Percentiles rank a stretch among this genome's conserved stretches.
These are phyloP conservation scores for Meda fulgida DNA, from an alignment of 2,797 vertebrate species.

Conservation along the genomic window DNA sequence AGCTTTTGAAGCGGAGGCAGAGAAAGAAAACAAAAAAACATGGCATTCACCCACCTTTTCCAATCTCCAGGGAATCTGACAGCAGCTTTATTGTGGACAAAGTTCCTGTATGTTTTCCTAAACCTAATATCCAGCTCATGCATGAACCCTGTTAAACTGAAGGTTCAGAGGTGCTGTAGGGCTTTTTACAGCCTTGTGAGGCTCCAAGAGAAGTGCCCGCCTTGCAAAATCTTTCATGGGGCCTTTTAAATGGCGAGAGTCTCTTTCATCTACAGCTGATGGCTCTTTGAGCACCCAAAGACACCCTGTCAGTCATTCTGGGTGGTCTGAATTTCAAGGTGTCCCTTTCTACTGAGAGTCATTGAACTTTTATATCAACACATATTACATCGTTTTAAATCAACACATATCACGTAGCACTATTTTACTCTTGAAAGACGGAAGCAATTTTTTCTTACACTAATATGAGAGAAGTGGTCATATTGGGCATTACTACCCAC, in stretches of 20 bases:
- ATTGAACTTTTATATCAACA: not conserved
- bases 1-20: conserved; percentile 35
- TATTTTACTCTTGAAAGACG: not conserved
- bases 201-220: not conserved
- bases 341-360: not conserved
- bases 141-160: conserved; percentile 1
- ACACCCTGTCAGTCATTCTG: conserved; percentile 32
- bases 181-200: not conserved
- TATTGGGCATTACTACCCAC: not conserved
- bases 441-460: not conserved
- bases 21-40: conserved; percentile 44
- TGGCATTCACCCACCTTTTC: conserved; percentile 34
- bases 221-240: not conserved
- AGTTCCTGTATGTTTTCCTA: conserved; percentile 25
- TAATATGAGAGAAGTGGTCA: not conserved
- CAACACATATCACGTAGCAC: not conserved
- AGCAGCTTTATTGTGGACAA: conserved; percentile 14
- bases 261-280: conserved; percentile 8
- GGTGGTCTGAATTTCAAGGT: not conserved
- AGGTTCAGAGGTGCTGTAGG: not conserved
- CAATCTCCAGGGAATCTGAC: conserved; percentile 27
- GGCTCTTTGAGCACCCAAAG: not conserved
- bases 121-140: not conserved
- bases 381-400: not conserved
- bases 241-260: not conserved